phyloP scores from a whole-genome alignment of 2,113 vertebrate genomes.

The Bujurquina vittata region DNA sequence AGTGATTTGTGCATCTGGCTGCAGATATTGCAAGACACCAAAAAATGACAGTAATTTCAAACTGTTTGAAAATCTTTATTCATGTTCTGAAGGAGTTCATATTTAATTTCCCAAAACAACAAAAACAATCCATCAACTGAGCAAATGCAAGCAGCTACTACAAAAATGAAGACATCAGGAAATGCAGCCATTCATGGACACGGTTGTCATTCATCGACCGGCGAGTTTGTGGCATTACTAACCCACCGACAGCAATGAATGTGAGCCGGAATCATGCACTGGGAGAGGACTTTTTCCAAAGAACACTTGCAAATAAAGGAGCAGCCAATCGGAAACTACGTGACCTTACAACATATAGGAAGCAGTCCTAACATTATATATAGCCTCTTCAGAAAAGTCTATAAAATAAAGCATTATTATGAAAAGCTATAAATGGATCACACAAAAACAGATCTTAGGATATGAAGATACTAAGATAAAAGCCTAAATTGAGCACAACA shows the following conservation, averaged over 20 bases:
- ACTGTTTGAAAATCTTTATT: conserved; percentile 36
- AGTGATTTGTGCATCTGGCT: neutral
- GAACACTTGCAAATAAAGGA: neutral
- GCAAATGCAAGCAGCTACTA: neutral
- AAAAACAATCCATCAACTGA: neutral
- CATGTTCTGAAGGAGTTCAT: neutral
- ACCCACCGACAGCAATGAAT: conserved; percentile 87
- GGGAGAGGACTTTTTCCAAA: neutral
- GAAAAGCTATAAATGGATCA: neutral
- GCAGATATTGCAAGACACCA: neutral
- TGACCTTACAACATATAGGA: neutral
- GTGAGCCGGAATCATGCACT: conserved; percentile 71
- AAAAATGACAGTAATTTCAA: neutral
- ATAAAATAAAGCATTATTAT: neutral
- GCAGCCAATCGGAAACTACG: neutral
- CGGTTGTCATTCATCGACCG: conserved; percentile 79
- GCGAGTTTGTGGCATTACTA: conserved; percentile 70
- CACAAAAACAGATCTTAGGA: neutral
- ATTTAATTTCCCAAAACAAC: neutral
- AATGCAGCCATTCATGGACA: conserved; percentile 34
- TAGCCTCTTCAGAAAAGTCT: neutral
- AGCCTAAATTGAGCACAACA: neutral
- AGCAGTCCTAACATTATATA: neutral
- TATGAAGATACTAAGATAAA: neutral
- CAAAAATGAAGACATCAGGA: neutral